Conservation (phyloP, 2,113 vertebrate species). For the Lophotis ruficrista region DNA sequence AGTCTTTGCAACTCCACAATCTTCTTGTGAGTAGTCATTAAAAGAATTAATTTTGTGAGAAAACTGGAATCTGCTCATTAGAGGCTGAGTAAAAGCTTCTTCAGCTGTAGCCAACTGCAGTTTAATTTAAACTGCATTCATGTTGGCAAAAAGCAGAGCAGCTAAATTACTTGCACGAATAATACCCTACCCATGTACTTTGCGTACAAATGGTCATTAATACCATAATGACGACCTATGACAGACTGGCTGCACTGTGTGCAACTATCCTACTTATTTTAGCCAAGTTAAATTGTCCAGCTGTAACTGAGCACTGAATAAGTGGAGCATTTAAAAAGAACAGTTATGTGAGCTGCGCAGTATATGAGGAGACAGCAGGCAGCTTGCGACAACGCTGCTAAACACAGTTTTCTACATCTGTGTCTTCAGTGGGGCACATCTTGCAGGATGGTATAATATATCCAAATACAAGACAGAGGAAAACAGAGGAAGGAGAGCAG, state of each 20-base stretch:
- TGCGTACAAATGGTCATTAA: constrained; percentile 48
- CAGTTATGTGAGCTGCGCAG: neutral
- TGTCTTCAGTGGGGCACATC: neutral
- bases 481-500: neutral
- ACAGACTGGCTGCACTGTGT: neutral
- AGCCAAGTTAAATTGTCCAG: neutral
- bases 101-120: constrained; percentile 16
- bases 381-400: neutral
- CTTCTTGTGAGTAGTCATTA: neutral
- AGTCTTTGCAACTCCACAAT: neutral
- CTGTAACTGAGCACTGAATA: neutral
- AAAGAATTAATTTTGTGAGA: constrained; percentile 3
- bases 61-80: constrained; percentile 28
- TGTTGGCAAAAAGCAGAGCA: neutral
- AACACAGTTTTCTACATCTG: neutral
- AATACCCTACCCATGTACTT: neutral
- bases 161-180: constrained; percentile 27
- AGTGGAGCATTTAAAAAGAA: neutral
- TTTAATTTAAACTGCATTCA: constrained; percentile 37
- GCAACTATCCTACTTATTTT: neutral
- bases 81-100: constrained; percentile 28
- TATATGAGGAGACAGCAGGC: neutral
- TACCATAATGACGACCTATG: neutral
- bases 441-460: neutral
- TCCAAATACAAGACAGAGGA: neutral